phyloP scores from a whole-genome alignment of 2,797 vertebrate species.

The Adelosebastes latens region DNA sequence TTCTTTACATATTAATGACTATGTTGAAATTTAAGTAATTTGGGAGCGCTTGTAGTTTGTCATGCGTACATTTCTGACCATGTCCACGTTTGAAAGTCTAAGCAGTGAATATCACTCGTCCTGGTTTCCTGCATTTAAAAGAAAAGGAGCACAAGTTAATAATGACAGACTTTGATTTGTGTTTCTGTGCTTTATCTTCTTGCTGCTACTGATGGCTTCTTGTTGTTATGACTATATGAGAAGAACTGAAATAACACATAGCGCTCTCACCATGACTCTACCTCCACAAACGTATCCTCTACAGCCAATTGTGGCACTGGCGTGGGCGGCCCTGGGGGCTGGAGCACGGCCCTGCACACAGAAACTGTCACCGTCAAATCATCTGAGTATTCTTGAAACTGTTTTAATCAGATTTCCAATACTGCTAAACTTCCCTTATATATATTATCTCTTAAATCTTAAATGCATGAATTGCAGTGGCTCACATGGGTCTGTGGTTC shows the following conservation, averaged over 20 bases:
- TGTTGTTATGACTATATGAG: neutral
- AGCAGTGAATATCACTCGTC: constrained; percentile 90
- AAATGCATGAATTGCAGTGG: constrained; percentile 12
- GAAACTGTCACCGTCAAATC: neutral
- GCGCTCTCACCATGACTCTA: constrained; percentile 89
- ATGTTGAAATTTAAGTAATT: neutral
- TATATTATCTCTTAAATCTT: neutral
- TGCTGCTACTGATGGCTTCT: neutral
- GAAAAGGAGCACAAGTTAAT: neutral
- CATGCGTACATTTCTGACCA: constrained; percentile 94
- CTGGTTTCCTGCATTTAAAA: constrained; percentile 89
- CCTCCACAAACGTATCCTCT: constrained; percentile 94
- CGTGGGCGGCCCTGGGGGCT: constrained; percentile 92
- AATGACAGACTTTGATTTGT: neutral
- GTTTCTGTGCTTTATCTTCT: neutral
- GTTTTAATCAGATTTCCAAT: neutral
- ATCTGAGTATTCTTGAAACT: neutral
- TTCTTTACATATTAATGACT: neutral
- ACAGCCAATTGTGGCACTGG: constrained; percentile 86
- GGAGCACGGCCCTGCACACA: constrained; percentile 87
- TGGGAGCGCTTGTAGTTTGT: neutral
- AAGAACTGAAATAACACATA: neutral
- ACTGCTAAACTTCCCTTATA: neutral
- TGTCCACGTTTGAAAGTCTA: constrained; percentile 91
- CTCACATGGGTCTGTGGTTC: constrained; percentile 88